phyloP scores from a whole-genome alignment of 64 coral and sea anemone species.

The Acropora yongei region DNA sequence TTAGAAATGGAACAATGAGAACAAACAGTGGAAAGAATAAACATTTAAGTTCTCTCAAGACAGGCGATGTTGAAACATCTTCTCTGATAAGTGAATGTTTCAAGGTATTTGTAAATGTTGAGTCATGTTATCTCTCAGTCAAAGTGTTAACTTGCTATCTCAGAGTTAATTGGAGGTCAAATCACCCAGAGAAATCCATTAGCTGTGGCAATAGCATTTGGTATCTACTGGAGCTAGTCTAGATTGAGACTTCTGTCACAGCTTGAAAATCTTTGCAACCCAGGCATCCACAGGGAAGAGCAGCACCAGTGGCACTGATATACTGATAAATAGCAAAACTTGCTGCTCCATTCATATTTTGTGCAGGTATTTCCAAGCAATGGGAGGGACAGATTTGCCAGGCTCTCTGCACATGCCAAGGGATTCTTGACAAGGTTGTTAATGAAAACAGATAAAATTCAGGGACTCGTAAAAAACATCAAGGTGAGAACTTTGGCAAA shows the following conservation, averaged over 20 bases:
- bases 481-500: constrained; percentile 31
- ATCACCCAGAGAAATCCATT: too few relatives aligned
- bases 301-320: too few relatives aligned
- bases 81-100: not conserved
- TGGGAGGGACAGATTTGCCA: constrained; percentile 55
- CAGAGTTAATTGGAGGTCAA: too few relatives aligned
- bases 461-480: constrained; percentile 58
- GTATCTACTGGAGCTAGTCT: too few relatives aligned
- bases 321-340: too few relatives aligned
- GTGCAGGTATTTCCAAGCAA: not conserved
- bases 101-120: not conserved
- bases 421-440: constrained; percentile 72
- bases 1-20: not conserved
- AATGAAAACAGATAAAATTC: constrained; percentile 77
- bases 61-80: not conserved
- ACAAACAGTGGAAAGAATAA: not conserved
- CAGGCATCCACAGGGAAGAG: too few relatives aligned
- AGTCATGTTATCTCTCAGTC: too few relatives aligned
- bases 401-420: constrained; percentile 65
- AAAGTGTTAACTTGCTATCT: too few relatives aligned
- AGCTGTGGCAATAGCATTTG: too few relatives aligned
- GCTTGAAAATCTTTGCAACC: too few relatives aligned
- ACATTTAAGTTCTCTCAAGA: not conserved
- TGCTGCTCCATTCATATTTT: not conserved
- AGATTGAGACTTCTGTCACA: too few relatives aligned